phyloP scores from a whole-genome alignment of 2,113 vertebrate genomes.

The Rhabdomys dilectus region DNA sequence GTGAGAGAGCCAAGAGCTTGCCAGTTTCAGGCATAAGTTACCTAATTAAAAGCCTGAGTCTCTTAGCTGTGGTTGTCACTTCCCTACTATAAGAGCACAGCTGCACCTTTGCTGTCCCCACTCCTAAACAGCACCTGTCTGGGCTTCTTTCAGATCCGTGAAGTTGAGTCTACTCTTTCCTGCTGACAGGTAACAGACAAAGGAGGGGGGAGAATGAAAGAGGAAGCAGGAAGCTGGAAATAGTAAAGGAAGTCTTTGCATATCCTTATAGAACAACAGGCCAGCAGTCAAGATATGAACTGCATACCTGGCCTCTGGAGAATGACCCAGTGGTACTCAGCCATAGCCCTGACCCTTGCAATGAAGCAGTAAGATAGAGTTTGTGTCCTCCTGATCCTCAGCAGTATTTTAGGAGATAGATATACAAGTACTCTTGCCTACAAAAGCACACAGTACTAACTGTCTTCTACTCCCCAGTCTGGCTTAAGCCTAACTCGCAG shows the following conservation, averaged over 20 bases:
- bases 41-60: conserved; percentile 80
- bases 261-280: not conserved
- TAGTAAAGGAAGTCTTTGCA: not conserved
- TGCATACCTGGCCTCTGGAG: not conserved
- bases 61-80: conserved; percentile 65
- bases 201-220: not conserved
- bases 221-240: not conserved
- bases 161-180: conserved; percentile 21
- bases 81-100: conserved; percentile 15
- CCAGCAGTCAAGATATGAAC: not conserved
- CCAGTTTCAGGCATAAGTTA: conserved; percentile 71
- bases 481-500: not conserved
- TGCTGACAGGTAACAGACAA: conserved; percentile 61
- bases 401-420: not conserved
- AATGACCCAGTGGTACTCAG: not conserved
- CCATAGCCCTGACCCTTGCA: no score
- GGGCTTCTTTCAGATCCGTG: not conserved
- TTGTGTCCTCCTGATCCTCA: not conserved
- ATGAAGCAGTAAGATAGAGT: not conserved
- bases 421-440: rapidly evolving
- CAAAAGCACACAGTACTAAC: rapidly evolving
- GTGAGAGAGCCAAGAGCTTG: conserved; percentile 55
- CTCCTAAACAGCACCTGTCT: conserved; percentile 51
- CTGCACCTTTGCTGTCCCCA: not conserved
- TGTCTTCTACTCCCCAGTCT: rapidly evolving